These are phyloP conservation scores for Tricholaema leucomelas DNA, from an alignment of 2,113 vertebrate species.

Conservation along the genomic window DNA sequence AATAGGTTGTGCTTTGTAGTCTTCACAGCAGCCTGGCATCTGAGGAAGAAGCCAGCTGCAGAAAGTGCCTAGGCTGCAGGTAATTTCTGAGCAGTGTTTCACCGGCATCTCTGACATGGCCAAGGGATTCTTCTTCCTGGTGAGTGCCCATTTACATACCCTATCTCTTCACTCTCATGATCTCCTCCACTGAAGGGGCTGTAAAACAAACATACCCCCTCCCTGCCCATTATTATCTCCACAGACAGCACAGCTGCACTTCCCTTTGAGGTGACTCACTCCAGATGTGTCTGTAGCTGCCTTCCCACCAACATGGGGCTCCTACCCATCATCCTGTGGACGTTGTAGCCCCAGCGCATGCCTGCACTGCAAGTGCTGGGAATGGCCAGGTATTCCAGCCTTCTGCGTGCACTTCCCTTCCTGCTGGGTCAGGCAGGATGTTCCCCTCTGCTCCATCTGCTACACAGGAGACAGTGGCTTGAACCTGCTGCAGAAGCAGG, in stretches of 20 bases:
- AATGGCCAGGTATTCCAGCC: fast-evolving
- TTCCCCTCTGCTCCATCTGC: neutral
- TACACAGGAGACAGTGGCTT: neutral
- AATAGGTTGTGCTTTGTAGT: neutral
- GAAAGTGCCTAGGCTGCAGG: fast-evolving
- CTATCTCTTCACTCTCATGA: neutral
- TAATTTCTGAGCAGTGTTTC: neutral
- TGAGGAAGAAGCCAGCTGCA: neutral
- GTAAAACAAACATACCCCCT: conserved; percentile 18
- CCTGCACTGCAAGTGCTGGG: fast-evolving
- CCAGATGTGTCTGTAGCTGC: conserved; percentile 1
- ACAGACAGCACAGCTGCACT: neutral
- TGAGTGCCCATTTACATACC: neutral
- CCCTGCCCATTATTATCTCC: neutral
- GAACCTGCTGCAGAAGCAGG: neutral
- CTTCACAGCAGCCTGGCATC: neutral
- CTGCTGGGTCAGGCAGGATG: too few relatives aligned
- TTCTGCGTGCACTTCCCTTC: neutral
- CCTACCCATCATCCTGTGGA: neutral
- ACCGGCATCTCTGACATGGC: neutral
- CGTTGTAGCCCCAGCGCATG: fast-evolving
- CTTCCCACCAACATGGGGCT: neutral
- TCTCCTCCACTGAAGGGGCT: neutral
- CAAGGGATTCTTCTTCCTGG: neutral
- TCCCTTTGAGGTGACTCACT: neutral